Base-by-base conservation (phyloP, 2,113 vertebrate species). In the Nymphicus hollandicus region DNA sequence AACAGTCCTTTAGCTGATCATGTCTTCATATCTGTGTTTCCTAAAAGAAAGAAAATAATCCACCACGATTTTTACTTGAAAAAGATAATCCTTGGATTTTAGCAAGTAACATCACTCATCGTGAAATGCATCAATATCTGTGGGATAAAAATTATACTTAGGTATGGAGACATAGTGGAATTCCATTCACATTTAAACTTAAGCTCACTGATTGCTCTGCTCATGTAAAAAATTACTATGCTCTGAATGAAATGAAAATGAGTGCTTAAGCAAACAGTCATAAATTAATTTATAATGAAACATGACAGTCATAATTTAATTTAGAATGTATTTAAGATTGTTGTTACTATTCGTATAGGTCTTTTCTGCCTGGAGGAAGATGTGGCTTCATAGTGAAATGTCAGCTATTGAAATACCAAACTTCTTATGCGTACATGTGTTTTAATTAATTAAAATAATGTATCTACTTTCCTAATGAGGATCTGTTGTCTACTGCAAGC, bases 261-360 rank as follows among this genome's bases (percentile, higher is more conserved):
- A 96, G 50, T 70, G 68, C 85, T 93, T 96, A 92, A 96, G 86
- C 91, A 96, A 97, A 96, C 88, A 97, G 83, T 91, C 90, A 97
- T 95, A 94, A 97, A 97, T 96, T 96, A 96, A 97, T 87, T 95
- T 95, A 89, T 95, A 97, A 96, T 96, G 93, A 97, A 97, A 97
- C 93, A 96, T 94, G 94, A 96, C 95, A 95, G 84, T 96, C 44
- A 93, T 96, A 96, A 97, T 97, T 97, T 94, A 97, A 97, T 97
- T 97, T 91, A 97, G 82, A 96, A 94, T 88, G 80, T 93, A 86
- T 95, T 96, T 97, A 76, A 97, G 93, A 93, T 71, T 85, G 90
- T 93, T 91, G 44, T 74, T 90, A 88, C 92, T 96, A 61, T 96
- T 93, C 91, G 61, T 70, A 87, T 76, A 91, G 96, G 70, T 85